Evolutionary conservation across 2,113 vertebrate species (phyloP), one percentile per base, ranked within the genome.

Genomic region (Xenopus borealis): DNA sequence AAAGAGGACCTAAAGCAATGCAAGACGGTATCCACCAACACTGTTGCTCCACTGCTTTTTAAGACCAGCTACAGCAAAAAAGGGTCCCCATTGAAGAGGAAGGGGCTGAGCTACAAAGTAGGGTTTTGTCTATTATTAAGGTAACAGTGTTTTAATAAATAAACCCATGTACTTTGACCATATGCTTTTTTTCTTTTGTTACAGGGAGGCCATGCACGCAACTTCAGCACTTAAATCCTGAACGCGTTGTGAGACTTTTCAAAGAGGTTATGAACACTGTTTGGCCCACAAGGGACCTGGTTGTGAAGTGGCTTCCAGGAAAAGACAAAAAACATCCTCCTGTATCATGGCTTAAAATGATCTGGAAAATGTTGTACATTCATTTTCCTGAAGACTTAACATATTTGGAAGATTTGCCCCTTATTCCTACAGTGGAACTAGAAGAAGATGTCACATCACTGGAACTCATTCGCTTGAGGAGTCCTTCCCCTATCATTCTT

Each of bases 351-450:
- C 84, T 99, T 58, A 96, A 93, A 81, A 93, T 93, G 89, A 88
- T 98, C 80, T 99, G 97, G 97, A 98, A 94, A 83, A 93, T 96
- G 84, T 89, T 99, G 0, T 99, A 99, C 62, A 94, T 98, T 72
- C 82, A 99, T 87, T 99, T 98, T 90, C 79, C 95, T 72, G 95
- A 96, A 80, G 95, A 98, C 80, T 80, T 99, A 79, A 91, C 90
- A 79, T 82, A 87, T 16, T 96, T 99, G 89, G 96, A 99, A 85
- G 96, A 99, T 78, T 92, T 98, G 94, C 97, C 97, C 1, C 95
- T 99, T 82, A 95, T 99, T 71, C 97, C 97, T 67, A 92, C 88
- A 85, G 89, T 86, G 12, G 79, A 85, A 58, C 86, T 98, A 13
- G 89, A 92, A 67, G 93, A 95, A 83, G 85, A 52, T 71, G 83